phyloP scores from a whole-genome alignment of 2,113 vertebrate genomes.

The Peucedramus taeniatus region DNA sequence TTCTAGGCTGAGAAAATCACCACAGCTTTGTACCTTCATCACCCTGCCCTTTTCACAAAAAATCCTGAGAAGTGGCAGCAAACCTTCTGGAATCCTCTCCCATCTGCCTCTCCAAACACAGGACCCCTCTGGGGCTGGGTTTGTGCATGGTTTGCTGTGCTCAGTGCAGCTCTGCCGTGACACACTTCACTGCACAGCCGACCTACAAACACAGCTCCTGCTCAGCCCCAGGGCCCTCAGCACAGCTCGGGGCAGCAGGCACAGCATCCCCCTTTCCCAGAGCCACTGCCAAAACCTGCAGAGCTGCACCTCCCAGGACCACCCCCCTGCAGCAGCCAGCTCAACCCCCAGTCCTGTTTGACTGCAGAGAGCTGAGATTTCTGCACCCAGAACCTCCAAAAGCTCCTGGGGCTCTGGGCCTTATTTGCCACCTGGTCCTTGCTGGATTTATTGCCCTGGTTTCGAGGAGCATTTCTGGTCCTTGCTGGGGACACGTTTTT shows the following conservation, averaged over 20 bases:
- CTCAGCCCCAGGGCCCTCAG: background rate
- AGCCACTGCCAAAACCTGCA: fast-evolving
- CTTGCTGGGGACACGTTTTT: background rate
- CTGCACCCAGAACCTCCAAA: fast-evolving
- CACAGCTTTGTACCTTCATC: background rate
- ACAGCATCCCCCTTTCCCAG: background rate
- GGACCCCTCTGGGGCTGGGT: fast-evolving
- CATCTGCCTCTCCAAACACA: background rate
- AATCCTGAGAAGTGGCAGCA: background rate
- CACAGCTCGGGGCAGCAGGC: background rate
- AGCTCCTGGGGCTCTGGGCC: background rate
- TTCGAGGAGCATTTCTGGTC: background rate
- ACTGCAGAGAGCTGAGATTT: background rate
- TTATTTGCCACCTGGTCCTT: background rate
- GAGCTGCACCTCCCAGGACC: background rate
- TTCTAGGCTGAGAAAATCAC: background rate
- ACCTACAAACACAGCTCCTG: background rate
- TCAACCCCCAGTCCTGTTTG: fast-evolving
- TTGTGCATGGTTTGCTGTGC: background rate
- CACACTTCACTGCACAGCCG: background rate
- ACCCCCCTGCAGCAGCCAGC: background rate
- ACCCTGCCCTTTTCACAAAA: background rate
- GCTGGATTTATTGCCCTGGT: background rate
- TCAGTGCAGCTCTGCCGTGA: background rate
- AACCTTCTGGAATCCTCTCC: background rate